phyloP scores from a whole-genome alignment of 2,797 vertebrate genomes.

The Crenichthys baileyi region DNA sequence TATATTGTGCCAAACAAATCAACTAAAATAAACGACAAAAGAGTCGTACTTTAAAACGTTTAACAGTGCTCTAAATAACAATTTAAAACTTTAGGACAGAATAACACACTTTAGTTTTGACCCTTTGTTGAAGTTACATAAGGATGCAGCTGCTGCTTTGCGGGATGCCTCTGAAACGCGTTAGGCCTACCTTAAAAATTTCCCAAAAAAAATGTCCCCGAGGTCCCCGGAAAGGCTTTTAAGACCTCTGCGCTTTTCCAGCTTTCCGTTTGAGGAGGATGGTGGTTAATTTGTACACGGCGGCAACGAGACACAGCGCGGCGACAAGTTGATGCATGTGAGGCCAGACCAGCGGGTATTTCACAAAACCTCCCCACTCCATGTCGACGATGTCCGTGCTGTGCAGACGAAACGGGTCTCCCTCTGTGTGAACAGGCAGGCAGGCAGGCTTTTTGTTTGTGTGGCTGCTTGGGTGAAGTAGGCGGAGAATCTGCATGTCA shows the following conservation, averaged over 20 bases:
- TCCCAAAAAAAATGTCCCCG: conserved; percentile 77
- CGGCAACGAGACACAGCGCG: conserved; percentile 38
- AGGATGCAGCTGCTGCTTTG: background rate
- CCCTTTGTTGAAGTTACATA: accelerated
- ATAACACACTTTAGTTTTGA: background rate
- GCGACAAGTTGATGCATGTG: conserved; percentile 45
- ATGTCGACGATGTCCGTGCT: conserved; percentile 5
- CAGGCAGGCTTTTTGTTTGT: background rate
- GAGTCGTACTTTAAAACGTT: background rate
- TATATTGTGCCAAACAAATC: background rate
- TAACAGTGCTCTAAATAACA: background rate
- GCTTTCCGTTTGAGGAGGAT: conserved; percentile 29
- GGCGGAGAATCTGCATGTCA: background rate
- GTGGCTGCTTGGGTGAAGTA: too few species aligned
- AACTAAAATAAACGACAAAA: background rate
- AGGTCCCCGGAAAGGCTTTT: conserved; percentile 71
- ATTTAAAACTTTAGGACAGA: background rate
- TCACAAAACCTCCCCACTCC: conserved; percentile 32
- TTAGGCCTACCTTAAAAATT: conserved; percentile 68
- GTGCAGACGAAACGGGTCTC: accelerated
- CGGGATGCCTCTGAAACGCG: background rate
- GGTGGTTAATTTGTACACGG: conserved; percentile 37
- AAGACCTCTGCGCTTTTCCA: background rate
- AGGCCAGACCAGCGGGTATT: conserved; percentile 1
- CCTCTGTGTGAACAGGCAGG: background rate